A percentile compares a stretch with the other conserved stretches of the same genome.
Conservation (phyloP, 2,113 vertebrate genomes). For the Corythornis madagascariensis region DNA sequence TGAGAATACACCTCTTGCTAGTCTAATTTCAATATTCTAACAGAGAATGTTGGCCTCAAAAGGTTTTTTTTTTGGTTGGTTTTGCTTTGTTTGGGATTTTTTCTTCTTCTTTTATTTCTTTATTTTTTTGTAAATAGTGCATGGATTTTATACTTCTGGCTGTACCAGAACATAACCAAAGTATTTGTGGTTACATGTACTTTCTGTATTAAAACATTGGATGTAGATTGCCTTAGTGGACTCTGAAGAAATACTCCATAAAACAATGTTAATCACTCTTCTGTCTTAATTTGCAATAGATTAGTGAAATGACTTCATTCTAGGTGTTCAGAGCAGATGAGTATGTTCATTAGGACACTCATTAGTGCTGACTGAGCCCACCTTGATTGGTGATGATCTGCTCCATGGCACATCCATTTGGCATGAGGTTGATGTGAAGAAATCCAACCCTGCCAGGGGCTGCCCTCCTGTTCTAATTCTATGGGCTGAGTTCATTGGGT, state of each 20-base stretch:
- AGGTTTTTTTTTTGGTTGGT: neutral
- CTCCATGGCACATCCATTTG: neutral
- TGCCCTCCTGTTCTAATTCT: slow-evolving; percentile 50
- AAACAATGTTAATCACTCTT: slow-evolving; percentile 43
- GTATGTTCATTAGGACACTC: slow-evolving; percentile 52
- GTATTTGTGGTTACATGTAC: neutral
- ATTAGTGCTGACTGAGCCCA: slow-evolving; percentile 52
- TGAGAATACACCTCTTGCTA: neutral
- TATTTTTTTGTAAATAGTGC: neutral
- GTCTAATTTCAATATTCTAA: neutral
- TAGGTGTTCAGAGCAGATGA: slow-evolving; percentile 63
- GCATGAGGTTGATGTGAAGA: slow-evolving; percentile 12
- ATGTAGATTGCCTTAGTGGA: neutral
- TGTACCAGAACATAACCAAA: neutral
- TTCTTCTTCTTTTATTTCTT: neutral
- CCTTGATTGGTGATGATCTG: slow-evolving; percentile 59
- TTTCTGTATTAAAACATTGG: neutral
- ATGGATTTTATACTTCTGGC: neutral
- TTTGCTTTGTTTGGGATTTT: neutral
- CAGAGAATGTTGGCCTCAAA: neutral
- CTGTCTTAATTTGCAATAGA: slow-evolving; percentile 45
- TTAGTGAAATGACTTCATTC: slow-evolving; percentile 55
- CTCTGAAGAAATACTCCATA: slow-evolving; percentile 11
- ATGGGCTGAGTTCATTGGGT: slow-evolving; percentile 49
- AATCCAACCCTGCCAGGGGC: neutral